Conservation (phyloP, 2,113 vertebrate species). For the Thamnaconus septentrionalis region DNA sequence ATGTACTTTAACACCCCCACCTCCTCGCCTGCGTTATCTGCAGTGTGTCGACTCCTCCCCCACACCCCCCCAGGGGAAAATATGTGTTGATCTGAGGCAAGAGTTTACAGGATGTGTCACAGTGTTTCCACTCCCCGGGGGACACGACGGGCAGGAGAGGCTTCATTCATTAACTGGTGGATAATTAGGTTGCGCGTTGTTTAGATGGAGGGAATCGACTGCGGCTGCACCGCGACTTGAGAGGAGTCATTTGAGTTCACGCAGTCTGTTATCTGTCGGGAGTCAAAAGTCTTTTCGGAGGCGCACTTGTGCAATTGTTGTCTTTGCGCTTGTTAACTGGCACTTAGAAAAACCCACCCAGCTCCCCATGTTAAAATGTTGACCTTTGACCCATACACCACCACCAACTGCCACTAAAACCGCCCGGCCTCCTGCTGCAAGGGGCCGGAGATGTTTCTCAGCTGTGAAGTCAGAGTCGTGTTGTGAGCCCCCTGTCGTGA, state of each 20-base stretch:
- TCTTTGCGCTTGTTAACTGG: slow-evolving; percentile 67
- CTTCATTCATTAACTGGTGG: slow-evolving; percentile 69
- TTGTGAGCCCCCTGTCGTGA: slow-evolving; percentile 63
- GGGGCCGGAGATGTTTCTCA: slow-evolving; percentile 74
- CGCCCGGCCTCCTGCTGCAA: slow-evolving; percentile 47
- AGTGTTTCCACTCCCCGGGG: slow-evolving; percentile 33
- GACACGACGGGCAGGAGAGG: slow-evolving; percentile 54
- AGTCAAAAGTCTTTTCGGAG: slow-evolving; percentile 46
- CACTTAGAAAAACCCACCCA: slow-evolving; percentile 62
- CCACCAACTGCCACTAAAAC: not conserved
- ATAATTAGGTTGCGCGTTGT: slow-evolving; percentile 66
- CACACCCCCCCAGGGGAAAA: slow-evolving; percentile 33
- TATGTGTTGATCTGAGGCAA: slow-evolving; percentile 54
- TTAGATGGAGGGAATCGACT: slow-evolving; percentile 43
- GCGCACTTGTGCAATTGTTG: not conserved
- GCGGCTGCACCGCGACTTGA: slow-evolving; percentile 9
- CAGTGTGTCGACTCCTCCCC: slow-evolving; percentile 28
- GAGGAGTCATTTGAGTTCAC: slow-evolving; percentile 35
- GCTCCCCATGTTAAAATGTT: slow-evolving; percentile 61
- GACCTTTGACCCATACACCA: slow-evolving; percentile 62
- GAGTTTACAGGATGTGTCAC: slow-evolving; percentile 33
- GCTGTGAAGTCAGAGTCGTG: slow-evolving; percentile 64
- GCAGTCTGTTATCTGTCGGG: slow-evolving; percentile 61
- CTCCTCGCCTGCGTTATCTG: not conserved
- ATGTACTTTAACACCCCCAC: slow-evolving; percentile 7